Evolutionary conservation across 2,113 vertebrate genomes (phyloP).

Genomic region (Nothobranchius kuhntae): DNA sequence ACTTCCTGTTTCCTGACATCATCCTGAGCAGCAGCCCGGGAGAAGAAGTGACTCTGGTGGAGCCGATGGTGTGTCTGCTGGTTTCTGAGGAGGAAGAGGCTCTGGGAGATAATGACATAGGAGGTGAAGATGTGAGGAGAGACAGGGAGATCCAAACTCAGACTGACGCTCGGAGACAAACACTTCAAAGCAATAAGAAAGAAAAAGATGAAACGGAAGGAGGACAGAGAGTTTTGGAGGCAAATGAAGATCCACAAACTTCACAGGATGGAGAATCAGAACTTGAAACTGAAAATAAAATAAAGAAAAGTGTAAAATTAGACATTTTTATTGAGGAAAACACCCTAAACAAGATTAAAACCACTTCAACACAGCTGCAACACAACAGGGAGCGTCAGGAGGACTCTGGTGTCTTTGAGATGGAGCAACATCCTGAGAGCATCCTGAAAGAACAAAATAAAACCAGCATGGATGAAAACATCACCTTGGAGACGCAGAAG

Average conservation of each 20-base stretch:
- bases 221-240: conserved; percentile 6
- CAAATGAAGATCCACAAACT: not conserved
- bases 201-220: not conserved
- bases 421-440: not conserved
- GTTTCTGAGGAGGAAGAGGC: conserved; percentile 67
- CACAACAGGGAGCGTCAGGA: not conserved
- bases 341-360: too few relatives aligned
- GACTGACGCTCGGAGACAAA: conserved; percentile 50
- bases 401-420: not conserved
- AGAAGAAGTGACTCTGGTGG: conserved; percentile 59
- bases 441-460: not conserved
- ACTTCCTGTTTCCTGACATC: conserved; percentile 78
- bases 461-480: not conserved
- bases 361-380: too few relatives aligned
- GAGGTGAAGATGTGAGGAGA: not conserved
- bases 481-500: not conserved
- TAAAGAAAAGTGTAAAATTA: not conserved
- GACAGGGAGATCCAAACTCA: conserved; percentile 15
- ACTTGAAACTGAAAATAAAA: not conserved
- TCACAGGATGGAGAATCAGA: not conserved
- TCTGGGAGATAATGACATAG: not conserved
- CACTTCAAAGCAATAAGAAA: not conserved
- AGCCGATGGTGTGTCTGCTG: conserved; percentile 72
- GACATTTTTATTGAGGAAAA: too few relatives aligned
- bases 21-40: conserved; percentile 74